Evolutionary conservation across 1,140 invertebrate species (phyloP).

Genomic region (Idris sp.): DNA sequence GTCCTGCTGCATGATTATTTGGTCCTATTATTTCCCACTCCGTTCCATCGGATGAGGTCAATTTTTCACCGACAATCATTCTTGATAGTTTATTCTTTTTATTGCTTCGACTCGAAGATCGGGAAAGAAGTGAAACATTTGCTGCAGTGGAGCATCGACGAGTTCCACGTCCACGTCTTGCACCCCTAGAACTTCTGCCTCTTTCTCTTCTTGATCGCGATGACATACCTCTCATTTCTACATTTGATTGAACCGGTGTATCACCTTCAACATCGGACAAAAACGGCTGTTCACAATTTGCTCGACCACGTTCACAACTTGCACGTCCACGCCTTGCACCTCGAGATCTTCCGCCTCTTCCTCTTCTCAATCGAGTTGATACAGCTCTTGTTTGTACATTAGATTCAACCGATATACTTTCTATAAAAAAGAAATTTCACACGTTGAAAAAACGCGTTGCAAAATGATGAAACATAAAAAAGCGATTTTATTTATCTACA

Average conservation of each 20-base stretch:
- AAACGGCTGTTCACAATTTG: no score
- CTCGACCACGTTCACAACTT: no score
- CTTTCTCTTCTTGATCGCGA: background rate
- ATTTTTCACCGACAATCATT: background rate
- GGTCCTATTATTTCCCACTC: slow-evolving; percentile 7
- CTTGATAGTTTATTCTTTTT: background rate
- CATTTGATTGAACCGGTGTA: no score
- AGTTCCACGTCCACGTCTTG: background rate
- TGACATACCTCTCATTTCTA: no score
- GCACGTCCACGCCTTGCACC: background rate
- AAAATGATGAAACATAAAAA: background rate
- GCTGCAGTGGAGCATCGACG: background rate
- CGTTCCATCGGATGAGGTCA: slow-evolving; percentile 3
- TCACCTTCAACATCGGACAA: no score
- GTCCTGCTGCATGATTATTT: slow-evolving; percentile 5
- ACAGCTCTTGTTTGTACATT: background rate
- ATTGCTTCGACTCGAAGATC: background rate
- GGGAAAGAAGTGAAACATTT: background rate
- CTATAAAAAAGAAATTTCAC: slow-evolving; percentile 1
- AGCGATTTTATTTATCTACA: background rate
- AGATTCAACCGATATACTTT: background rate
- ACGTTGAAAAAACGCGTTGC: background rate
- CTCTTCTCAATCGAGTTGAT: slow-evolving; percentile 1
- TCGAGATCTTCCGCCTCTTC: background rate
- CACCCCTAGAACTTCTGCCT: background rate